Base-by-base conservation (phyloP, 1,140 invertebrate genomes). In the Cepaea nemoralis region DNA sequence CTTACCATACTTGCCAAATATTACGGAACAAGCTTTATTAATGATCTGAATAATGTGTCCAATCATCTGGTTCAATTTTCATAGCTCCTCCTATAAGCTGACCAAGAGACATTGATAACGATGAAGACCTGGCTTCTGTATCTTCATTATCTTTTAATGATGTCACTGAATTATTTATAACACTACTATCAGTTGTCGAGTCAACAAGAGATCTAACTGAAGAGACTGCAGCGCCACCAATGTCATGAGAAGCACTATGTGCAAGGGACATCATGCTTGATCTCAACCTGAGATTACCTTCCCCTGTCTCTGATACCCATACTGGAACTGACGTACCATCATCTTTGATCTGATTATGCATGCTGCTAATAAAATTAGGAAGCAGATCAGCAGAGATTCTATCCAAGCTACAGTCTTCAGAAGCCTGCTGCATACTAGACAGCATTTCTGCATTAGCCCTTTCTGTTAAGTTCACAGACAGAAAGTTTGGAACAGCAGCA, bases 31-130 rank as follows among this genome's bases (percentile, higher is more conserved):
- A n/a, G n/a, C n/a, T 63, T 39, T 69, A 79, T n/a, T 70, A 40
- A n/a, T 45, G 16, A 35, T 79, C 77, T 14, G 77, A 24, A 45
- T 79, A 84, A 48, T 27, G 73, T 55, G 74, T 85, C 63, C 75
- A 82, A 31, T 84, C 69, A 42, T 31, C 76, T 50, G 77, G 77
- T 40, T 83, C 85, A 69, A 86, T 81, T 35, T 82, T 77, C 69
- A 84, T 71, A 42, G 66, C 77, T 27, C 77, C 67, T 59, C 71
- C 77, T 45, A 83, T 77, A 19, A 82, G 40, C 69, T 85, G 77
- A 70, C 82, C 66, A 40, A 84, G 77, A 39, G 83, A 82, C 48
- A 82, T 35, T 19, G 74, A 63, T 1, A 31, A 63, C 16, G 50
- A 37, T n/a, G n/a, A n/a, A 14, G 50, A 55, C 33, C 33, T 48